Percentiles rank a stretch among this genome's conserved stretches.
Conservation (phyloP, 2,797 vertebrate genomes). For the Neoniphon sammara region DNA sequence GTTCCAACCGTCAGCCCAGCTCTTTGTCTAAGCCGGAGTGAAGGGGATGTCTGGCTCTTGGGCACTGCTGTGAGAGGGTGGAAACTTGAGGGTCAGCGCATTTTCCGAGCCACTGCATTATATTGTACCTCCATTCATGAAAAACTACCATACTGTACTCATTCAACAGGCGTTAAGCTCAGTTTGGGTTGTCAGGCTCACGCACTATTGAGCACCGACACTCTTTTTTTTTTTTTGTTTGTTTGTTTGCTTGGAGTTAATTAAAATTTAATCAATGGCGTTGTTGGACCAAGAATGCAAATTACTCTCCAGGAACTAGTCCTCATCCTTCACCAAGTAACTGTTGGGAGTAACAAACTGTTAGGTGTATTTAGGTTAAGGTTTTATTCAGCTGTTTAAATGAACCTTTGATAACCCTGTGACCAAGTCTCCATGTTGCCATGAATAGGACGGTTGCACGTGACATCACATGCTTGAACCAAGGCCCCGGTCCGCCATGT, state of each 20-base stretch:
- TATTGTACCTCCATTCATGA: constrained; percentile 54
- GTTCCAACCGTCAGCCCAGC: constrained; percentile 63
- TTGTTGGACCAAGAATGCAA: not conserved
- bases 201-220: no score
- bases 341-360: no score
- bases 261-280: not conserved
- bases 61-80: constrained; percentile 55
- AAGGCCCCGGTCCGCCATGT: no score
- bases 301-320: not conserved
- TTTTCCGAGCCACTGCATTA: constrained; percentile 72
- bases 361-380: no score
- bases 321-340: not conserved
- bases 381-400: no score
- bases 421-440: no score
- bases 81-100: constrained; percentile 67
- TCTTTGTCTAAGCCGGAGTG: constrained; percentile 72
- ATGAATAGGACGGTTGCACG: no score
- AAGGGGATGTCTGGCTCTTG: constrained; percentile 65
- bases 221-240: no score
- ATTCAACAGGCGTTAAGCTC: constrained; percentile 63
- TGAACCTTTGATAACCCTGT: no score
- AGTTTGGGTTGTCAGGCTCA: no score
- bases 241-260: no score
- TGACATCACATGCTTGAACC: not conserved
- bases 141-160: constrained; percentile 63